phyloP scores from a whole-genome alignment of 2,113 vertebrate genomes.

The Thryonomys swinderianus region DNA sequence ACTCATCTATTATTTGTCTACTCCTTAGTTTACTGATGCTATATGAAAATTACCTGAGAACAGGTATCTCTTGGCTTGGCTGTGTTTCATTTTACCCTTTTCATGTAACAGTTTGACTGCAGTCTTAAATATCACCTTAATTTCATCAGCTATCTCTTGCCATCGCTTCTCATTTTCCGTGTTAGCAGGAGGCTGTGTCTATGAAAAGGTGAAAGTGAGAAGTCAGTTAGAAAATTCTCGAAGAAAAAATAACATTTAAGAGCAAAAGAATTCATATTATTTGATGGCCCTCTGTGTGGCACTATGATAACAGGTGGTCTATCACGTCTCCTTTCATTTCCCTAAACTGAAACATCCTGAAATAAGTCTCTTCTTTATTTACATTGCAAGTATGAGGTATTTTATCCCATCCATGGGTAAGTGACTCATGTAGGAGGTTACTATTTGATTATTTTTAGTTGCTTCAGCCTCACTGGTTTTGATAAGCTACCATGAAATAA shows the following conservation, averaged over 20 bases:
- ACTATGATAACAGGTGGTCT: background rate
- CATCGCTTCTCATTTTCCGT: constrained; percentile 93
- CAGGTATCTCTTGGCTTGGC: constrained; percentile 96
- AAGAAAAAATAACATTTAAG: background rate
- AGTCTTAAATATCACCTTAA: constrained; percentile 96
- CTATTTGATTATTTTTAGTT: background rate
- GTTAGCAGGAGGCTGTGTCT: constrained; percentile 93
- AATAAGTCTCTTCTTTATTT: background rate
- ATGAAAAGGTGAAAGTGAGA: constrained; percentile 9
- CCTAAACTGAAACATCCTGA: background rate
- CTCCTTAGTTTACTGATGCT: constrained; percentile 1
- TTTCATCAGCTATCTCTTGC: constrained; percentile 96
- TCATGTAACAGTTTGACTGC: constrained; percentile 95
- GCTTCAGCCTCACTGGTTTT: constrained; percentile 23
- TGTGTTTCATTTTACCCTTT: constrained; percentile 95
- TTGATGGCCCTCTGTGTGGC: background rate
- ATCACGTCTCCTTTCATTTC: background rate
- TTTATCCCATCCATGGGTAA: background rate
- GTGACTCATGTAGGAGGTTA: background rate
- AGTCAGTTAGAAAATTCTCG: background rate
- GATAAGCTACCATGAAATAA: background rate
- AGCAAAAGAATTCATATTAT: background rate
- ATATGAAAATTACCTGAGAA: constrained; percentile 92
- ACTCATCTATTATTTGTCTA: background rate
- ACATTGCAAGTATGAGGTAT: background rate